Base-by-base conservation (phyloP, 2,888 invertebrate species). In the Anoplius nigerrimus region DNA sequence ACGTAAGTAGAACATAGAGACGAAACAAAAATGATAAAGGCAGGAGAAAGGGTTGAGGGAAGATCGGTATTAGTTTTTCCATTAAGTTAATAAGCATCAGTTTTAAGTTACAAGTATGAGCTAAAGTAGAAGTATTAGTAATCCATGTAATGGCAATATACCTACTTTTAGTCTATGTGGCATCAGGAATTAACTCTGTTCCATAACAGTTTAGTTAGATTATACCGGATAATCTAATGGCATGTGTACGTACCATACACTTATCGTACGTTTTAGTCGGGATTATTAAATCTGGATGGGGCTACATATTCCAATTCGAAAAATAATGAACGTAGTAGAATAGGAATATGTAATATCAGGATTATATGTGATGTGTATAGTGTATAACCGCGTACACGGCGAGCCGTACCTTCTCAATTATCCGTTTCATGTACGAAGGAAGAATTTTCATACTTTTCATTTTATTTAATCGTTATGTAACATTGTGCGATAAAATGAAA, bases 181-280 rank as follows among this genome's bases (percentile, higher is more conserved):
- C 86, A 81, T 76, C 84, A 84, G 84, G 84, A 84, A 84, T 86
- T 82, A 86, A 81, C 84, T 82, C 66, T 78, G 82, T 85, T 84
- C 83, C 83, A 84, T 78, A 84, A 84, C 80, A 80, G 79, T 64
- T 61, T 74, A 27, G 69, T 27, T 22, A 43, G 22, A 43, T 22
- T 43, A 45, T 22, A 45, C 2, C 18, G 15, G 16, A 45, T 8
- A 58, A 16, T 54, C 22, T 22, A 24, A 34, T 34, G 34, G 34
- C 34, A 34, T 34, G 34, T 34, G 34, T 34, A 11, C 8, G 34
- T 8, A 8, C 34, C 34, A 34, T 6, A 34, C 8, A 11, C 34
- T 34, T 11, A 34, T 6, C 34, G 34, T 6, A 34, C 11, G 34
- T 34, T 34, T 6, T 11, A 34, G 34, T 34, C 11, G 34, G 48